Evolutionary conservation across 2,113 vertebrate species (phyloP), one percentile per base, ranked within the genome.

Genomic region (Dendrocopos noguchii): DNA sequence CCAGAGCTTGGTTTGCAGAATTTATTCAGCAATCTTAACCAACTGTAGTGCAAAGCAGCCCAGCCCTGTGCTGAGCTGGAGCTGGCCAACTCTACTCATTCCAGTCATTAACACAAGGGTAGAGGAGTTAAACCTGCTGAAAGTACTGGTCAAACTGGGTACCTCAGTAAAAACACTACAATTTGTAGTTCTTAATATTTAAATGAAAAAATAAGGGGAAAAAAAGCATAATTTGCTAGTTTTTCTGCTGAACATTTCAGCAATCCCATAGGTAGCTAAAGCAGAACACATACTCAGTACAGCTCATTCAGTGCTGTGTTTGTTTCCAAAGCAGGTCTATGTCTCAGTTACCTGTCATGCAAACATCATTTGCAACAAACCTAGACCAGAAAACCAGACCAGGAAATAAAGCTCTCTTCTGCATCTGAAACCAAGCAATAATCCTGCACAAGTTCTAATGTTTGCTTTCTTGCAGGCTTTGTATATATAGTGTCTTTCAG

Each of bases 111-210:
- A 18, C 6, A 42, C 9, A 14, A 29, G 29, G 10, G 9, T 25
- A 55, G 65, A 42, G 8, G 7, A n/a, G n/a, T 42, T 28, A n/a
- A 80, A 44, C 13, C 12, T 64, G 34, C 14, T 67, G 20, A 55
- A 31, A 53, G 9, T 7, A 6, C 46, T 4, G 17, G 6, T 39
- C 21, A 15, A 5, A n/a, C 28, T 3, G 5, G 11, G 15, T 24
- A 8, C 34, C 0, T 1, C 29, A 7, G 17, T 3, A 39, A 29
- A 14, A 67, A 27, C 0, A 8, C 8, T 34, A 20, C 31, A 10
- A 0, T 6, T 17, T 17, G 10, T 9, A 33, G 10, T 18, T 47
- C 44, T 84, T 15, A 31, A 14, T 15, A 13, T 11, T 22, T 12
- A 3, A 55, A 7, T 12, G 31, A 34, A 39, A 39, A 39, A 61